Evolutionary conservation across 1,140 invertebrate genomes (phyloP), one percentile per base, ranked within the genome.

Genomic region (Heliconius eleuchia): DNA sequence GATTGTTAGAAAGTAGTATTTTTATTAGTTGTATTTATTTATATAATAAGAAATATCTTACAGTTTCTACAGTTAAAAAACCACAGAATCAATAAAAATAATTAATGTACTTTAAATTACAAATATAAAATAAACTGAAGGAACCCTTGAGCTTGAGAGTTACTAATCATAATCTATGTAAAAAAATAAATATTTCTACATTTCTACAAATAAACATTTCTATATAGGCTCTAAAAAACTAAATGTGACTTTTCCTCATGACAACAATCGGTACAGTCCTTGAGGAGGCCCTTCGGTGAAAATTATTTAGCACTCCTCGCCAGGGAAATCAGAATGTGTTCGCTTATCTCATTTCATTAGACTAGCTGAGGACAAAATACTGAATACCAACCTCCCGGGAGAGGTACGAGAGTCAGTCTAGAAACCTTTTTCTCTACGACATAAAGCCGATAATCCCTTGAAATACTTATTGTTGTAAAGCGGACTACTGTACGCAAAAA

Each of bases 291-390:
- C 60, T 77, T 84, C 86, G 57, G 83, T 73, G 82, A 80, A 83
- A 86, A 87, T 86, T 84, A 88, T 90, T 86, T 88, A 91, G 84
- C 82, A 80, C 82, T 60, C 75, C 83, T 81, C 89, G 80, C 91
- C 23, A 80, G 91, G 91, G 91, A 92, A 92, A 92, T 92, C 90
- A 90, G 79, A 16, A 83, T 73, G 82, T 83, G 85, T 88, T 89
- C 85, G 85, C 88, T 92, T 91, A 91, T 89, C 89, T 89, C 87
- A 89, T 89, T 85, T 88, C 88, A 91, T 90, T 90, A 90, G 84
- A 87, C 84, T 78, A 77, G 82, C 83, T 81, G 82, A 88, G 87
- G 86, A 87, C 89, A 87, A 86, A 88, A 86, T 82, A 80, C 74
- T 75, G 79, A 79, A 83, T 82, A 80, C 82, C n/a, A 76, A 42